These are phyloP conservation scores for Hystrix cristata DNA, from an alignment of 2,113 vertebrate species.

Conservation along the genomic window DNA sequence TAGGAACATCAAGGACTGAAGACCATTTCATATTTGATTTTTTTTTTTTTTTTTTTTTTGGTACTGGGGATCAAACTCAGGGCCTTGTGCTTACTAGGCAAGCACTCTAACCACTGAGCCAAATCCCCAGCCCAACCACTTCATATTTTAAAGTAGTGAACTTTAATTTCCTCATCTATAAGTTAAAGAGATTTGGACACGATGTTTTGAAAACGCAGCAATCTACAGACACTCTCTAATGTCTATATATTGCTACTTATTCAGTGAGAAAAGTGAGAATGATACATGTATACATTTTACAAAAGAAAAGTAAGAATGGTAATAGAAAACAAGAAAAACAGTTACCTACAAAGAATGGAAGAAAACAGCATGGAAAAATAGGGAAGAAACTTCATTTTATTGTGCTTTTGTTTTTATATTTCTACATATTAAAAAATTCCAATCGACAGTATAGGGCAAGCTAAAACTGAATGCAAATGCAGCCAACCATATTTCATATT, in stretches of 20 bases:
- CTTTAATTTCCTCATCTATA: slow-evolving; percentile 24
- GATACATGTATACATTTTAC: not conserved
- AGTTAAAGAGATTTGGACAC: not conserved
- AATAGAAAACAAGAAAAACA: slow-evolving; percentile 51
- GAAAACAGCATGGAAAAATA: not conserved
- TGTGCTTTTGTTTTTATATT: slow-evolving; percentile 29
- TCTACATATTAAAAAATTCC: slow-evolving; percentile 42
- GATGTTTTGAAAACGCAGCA: slow-evolving; percentile 17
- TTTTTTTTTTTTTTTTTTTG: too few relatives aligned
- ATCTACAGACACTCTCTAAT: not conserved
- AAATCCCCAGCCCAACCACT: not conserved
- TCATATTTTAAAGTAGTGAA: slow-evolving; percentile 9
- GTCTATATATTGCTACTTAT: not conserved
- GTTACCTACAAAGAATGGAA: not conserved
- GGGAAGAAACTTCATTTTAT: not conserved
- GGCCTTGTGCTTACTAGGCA: too few relatives aligned
- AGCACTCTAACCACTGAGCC: too few relatives aligned
- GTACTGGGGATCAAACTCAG: too few relatives aligned
- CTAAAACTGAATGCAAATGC: slow-evolving; percentile 40
- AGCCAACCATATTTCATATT: not conserved
- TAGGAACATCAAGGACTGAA: not conserved
- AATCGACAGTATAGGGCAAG: not conserved
- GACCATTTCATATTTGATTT: not conserved
- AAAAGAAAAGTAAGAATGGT: slow-evolving; percentile 47
- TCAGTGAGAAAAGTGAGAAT: not conserved